Conservation (phyloP, 2,113 vertebrate species). For the Platysteira castanea region DNA sequence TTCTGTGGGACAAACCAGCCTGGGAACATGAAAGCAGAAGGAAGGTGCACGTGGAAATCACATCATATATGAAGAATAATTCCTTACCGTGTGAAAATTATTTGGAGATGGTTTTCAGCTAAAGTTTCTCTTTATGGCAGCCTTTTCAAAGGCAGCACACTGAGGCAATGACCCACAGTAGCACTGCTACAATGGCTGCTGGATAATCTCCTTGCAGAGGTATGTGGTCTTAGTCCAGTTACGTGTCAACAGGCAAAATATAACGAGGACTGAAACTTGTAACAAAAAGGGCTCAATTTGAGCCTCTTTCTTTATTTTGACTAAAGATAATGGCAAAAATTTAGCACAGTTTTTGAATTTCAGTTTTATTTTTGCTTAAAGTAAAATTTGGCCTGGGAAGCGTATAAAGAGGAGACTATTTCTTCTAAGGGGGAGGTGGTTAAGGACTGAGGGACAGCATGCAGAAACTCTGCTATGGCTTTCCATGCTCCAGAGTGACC, state of each 20-base stretch:
- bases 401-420: not conserved
- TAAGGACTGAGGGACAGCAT: not conserved
- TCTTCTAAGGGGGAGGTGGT: not conserved
- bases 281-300: not conserved
- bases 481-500: not conserved
- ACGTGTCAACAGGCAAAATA: not conserved
- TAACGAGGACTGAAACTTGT: not conserved
- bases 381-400: not conserved
- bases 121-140: not conserved
- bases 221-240: not conserved
- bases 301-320: not conserved
- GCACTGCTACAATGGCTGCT: not conserved
- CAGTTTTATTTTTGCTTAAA: not conserved
- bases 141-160: not conserved
- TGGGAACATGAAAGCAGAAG: conserved; percentile 37
- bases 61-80: conserved; percentile 29
- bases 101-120: conserved; percentile 41
- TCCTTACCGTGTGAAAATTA: conserved; percentile 44
- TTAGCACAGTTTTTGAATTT: not conserved
- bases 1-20: conserved; percentile 23
- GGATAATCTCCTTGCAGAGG: not conserved
- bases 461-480: not conserved
- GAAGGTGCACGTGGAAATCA: conserved; percentile 34
- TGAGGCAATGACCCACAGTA: conserved; percentile 36
- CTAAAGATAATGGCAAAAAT: not conserved